Evolutionary conservation across 2,888 invertebrate genomes (phyloP).

Genomic region (Lasius fuliginosus): DNA sequence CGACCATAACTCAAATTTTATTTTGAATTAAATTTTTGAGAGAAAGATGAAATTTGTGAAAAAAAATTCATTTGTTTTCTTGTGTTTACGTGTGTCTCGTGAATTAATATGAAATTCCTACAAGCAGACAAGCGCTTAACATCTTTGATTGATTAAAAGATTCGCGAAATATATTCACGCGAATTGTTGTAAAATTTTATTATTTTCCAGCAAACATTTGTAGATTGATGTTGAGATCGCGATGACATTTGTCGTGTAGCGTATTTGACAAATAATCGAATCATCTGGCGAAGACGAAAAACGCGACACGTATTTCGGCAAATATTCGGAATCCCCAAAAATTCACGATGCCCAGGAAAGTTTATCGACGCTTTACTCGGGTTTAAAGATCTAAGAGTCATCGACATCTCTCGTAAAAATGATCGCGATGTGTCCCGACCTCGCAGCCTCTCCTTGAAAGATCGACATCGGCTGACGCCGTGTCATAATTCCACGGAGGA

Average conservation of each 20-base stretch:
- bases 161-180: neutral
- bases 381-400: neutral
- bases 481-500: conserved; percentile 2
- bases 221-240: neutral
- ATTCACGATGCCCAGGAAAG: neutral
- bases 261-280: neutral
- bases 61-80: neutral
- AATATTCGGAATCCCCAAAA: neutral
- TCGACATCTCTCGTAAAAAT: conserved; percentile 8
- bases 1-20: too few species aligned
- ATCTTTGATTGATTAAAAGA: neutral
- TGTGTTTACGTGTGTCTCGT: neutral
- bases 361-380: neutral
- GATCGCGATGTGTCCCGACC: conserved; percentile 3
- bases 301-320: neutral
- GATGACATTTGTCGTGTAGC: neutral
- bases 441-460: conserved; percentile 28
- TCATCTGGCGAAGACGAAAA: neutral
- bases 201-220: neutral
- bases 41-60: too few species aligned
- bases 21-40: too few species aligned
- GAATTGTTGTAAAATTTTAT: neutral
- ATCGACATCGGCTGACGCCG: neutral
- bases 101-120: neutral
- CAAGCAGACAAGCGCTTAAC: neutral